A percentile compares a stretch with the other conserved stretches of the same genome.
phyloP scores from a whole-genome alignment of 2,113 vertebrate species.

The Halcyon malimbica region DNA sequence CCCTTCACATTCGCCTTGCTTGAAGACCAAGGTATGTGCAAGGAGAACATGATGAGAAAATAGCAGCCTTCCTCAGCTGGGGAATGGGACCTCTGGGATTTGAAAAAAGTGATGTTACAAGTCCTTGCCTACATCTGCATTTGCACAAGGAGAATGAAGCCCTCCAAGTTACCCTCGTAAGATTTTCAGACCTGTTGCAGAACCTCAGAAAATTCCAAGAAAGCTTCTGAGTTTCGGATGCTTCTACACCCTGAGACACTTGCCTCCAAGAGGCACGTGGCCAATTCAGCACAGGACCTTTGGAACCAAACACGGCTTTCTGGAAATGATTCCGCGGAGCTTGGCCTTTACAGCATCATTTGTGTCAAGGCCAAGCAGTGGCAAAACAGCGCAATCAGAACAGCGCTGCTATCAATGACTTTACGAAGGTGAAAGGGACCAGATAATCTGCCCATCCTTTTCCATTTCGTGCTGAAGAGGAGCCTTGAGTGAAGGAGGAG shows the following conservation, averaged over 20 bases:
- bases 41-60: conserved; percentile 47
- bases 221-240: not conserved
- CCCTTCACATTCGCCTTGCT: not conserved
- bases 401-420: not conserved
- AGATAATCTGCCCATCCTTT: conserved; percentile 9
- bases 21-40: conserved; percentile 42
- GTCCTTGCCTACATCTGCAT: not conserved
- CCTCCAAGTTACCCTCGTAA: not conserved
- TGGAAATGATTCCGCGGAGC: not conserved
- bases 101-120: not conserved
- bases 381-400: not conserved
- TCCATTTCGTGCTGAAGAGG: not conserved
- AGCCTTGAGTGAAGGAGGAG: not conserved
- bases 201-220: not conserved
- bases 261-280: not conserved
- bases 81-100: not conserved
- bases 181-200: not conserved
- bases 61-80: conserved; percentile 27
- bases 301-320: conserved; percentile 12
- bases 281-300: not conserved
- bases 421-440: conserved; percentile 6
- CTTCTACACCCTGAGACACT: not conserved
- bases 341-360: conserved; percentile 2
- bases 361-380: not conserved
- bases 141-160: not conserved